Base-by-base conservation (phyloP, 2,797 vertebrate species). In the Champsocephalus esox region DNA sequence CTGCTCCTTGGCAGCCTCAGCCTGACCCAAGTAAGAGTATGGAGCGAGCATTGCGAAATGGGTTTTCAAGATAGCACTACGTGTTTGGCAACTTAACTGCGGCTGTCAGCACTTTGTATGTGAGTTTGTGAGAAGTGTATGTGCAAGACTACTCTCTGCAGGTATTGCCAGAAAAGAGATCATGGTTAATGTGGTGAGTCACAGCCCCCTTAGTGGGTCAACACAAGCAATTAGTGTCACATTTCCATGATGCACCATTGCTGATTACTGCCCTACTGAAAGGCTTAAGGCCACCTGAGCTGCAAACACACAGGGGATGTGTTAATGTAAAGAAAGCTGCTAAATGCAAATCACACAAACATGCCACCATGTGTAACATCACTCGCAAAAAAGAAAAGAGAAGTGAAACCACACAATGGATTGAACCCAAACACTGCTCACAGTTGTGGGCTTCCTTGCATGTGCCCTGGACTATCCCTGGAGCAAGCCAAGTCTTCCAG, bases 61-160 rank as follows among this genome's bases (percentile, higher is more conserved):
- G 49, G 94, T 94, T 93, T 92, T 92, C 92, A 94, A 94, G 87
- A 94, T 80, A 91, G 88, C 38, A 59, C 79, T 87, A 68, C 10
- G 57, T 85, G 92, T 88, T 38, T 93, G 86, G 92, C 90, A 90
- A 90, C 73, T 73, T 62, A 57, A 75, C 73, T 90, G 88, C 87
- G 83, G 83, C 84, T 79, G 85, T 94, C 92, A 93, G 94, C 92
- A 90, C 59, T 82, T 90, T 92, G 75, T 55, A 41, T 67, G 66
- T 28, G 50, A 59, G 24, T 68, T 77, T 62, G 77, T 70, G 81
- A 86, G 79, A 77, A 73, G 77, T 57, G 70, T 50, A 43, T 57
- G 32, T 68, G 38, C 44, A 52, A 70, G 69, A 75, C 58, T 65
- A 32, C 60, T 49, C 70, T 83, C 50, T 80, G 85, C 84, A 90